Base-by-base conservation (phyloP, 1,140 invertebrate species). In the Hyles euphorbiae region DNA sequence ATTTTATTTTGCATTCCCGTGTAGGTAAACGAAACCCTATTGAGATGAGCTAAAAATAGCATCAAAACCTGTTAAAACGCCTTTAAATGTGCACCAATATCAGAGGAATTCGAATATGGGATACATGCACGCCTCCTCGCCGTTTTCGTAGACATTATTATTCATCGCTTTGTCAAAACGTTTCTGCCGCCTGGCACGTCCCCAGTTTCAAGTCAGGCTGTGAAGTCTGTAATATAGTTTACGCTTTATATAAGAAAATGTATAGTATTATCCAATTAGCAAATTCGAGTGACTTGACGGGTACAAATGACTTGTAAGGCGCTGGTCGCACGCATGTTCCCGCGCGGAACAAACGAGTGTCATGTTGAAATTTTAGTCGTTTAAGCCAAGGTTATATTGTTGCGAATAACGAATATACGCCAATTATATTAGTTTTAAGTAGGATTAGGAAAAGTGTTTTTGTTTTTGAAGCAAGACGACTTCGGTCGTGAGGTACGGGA, bases 251-350 rank as follows among this genome's bases (percentile, higher is more conserved):
- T 34, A 34, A 52, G 10, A 36, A 22, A 52, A 34, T 52, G 12
- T 48, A 56, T 9, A 52, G 22, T 34, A 56, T 32, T 54, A 44
- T 44, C 22, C 43, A 32, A 44, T 43, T 12, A 48, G 46, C n/a
- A 48, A 48, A 48, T 48, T 46, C 32, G 56, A 55, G 10, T 52
- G 55, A 51, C 45, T 50, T 33, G 59, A 49, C 47, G 56, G 48
- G 40, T 57, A 57, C 34, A 56, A 47, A 60, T 52, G 63, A 61
- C 69, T 59, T 54, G 53, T 22, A 22, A 70, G 64, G 83, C 83
- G 83, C 81, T 82, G 81, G 81, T 74, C 82, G 83, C 81, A 65
- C 53, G 53, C 65, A 67, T 56, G 56, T 67, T 70, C 65, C 60
- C 50, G 7, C 54, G 45, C 60, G 69, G 70, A 66, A 62, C 40